These are phyloP conservation scores for Dendrolimus pini DNA, from an alignment of 2,888 invertebrate genomes.

Conservation along the genomic window DNA sequence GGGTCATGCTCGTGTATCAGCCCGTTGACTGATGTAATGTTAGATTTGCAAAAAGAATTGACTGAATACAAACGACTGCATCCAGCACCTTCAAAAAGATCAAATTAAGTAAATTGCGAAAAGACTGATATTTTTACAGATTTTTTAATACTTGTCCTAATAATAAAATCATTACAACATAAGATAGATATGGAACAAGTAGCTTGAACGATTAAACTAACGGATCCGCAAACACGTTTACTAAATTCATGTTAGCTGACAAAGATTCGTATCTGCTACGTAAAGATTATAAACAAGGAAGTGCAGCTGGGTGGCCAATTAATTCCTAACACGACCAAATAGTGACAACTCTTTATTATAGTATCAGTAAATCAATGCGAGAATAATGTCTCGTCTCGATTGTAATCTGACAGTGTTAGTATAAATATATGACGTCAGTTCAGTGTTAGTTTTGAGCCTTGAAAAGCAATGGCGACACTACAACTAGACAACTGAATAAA, in stretches of 20 bases:
- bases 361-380: constrained; percentile 1
- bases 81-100: too few relatives aligned
- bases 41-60: too few relatives aligned
- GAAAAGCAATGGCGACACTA: too few relatives aligned
- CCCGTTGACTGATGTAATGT: too few relatives aligned
- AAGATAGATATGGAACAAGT: constrained; percentile 11
- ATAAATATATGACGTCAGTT: too few relatives aligned
- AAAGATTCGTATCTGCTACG: neutral
- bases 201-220: constrained; percentile 13
- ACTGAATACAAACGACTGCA: too few relatives aligned
- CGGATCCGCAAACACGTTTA: constrained; percentile 9
- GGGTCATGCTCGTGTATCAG: too few relatives aligned
- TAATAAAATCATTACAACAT: neutral
- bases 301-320: constrained; percentile 4
- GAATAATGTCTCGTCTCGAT: neutral
- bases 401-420: too few relatives aligned
- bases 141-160: neutral
- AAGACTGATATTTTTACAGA: neutral
- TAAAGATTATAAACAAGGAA: neutral
- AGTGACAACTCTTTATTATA: neutral
- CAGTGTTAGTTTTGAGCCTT: too few relatives aligned
- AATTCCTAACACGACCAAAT: constrained; percentile 1
- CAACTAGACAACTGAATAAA: too few relatives aligned
- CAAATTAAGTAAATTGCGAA: too few relatives aligned
- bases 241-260: neutral